Evolutionary conservation across 2,113 vertebrate genomes (phyloP), one percentile per base, ranked within the genome.

Genomic region (Nerophis ophidion): DNA sequence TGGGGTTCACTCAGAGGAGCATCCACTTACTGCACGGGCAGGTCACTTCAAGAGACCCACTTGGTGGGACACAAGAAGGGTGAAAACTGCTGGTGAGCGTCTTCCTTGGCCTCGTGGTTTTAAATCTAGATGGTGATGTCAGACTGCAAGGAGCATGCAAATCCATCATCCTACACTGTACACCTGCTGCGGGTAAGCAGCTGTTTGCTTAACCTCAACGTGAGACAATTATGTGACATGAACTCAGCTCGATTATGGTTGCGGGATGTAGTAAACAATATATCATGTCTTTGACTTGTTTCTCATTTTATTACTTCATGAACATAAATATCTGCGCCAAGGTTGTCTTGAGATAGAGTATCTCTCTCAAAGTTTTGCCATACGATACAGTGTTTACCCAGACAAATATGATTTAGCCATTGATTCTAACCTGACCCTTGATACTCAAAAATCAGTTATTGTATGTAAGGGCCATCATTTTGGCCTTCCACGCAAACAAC

Each of bases 31-130:
- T 68, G 64, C 62, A 63, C 38, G 66, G 80, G 88, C 86, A 88
- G 81, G 70, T 88, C 86, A 86, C 80, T 81, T 65, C 71, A 75
- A 74, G 77, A 84, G 60, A 71, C 53, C 48, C 6, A 76, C 62
- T 74, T 68, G 55, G 68, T 61, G 51, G 60, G 52, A 40, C 38
- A 10, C 8, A 61, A 66, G 59, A 61, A 69, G 70, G 65, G 58
- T 45, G 70, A 51, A 66, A 65, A 48, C 15, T 48, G 56, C 59
- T 47, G 4, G 36, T 57, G 63, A 55, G 63, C 42, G 19, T 26
- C 19, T 26, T 46, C 54, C 38, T 61, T 61, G 12, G 8, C 76
- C 71, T 77, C 38, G 16, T 15, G 48, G 49, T 57, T 70, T 35
- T 44, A 63, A 73, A 48, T 48, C 54, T 57, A 42, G 61, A 33